These are phyloP conservation scores for Megalurothrips usitatus DNA, from an alignment of 2,888 invertebrate genomes.

Conservation along the genomic window DNA sequence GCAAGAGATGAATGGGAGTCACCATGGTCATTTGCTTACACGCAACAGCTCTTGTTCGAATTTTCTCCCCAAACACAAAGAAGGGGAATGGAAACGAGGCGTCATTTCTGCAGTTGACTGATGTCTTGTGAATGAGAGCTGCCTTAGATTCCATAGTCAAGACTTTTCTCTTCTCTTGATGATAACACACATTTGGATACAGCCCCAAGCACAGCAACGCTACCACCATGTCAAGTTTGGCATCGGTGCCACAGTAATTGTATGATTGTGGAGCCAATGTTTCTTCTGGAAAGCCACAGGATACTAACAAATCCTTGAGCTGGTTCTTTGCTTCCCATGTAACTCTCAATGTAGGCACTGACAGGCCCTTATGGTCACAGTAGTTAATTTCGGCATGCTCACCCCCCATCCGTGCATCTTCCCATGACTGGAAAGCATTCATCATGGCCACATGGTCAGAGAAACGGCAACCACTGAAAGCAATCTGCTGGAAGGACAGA, in stretches of 20 bases:
- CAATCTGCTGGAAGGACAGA: slow-evolving; percentile 77
- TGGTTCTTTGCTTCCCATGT: slow-evolving; percentile 88
- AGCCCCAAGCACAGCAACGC: slow-evolving; percentile 85
- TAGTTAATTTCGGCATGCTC: slow-evolving; percentile 70
- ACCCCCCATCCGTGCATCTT: slow-evolving; percentile 52
- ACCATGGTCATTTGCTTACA: slow-evolving; percentile 98
- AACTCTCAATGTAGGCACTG: slow-evolving; percentile 81
- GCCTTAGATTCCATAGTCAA: slow-evolving; percentile 92
- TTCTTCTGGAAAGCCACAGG: slow-evolving; percentile 86
- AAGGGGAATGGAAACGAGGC: slow-evolving; percentile 87
- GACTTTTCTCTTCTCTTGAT: slow-evolving; percentile 93
- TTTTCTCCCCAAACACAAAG: slow-evolving; percentile 98
- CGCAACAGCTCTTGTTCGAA: slow-evolving; percentile 88
- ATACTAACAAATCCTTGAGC: slow-evolving; percentile 60
- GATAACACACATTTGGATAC: slow-evolving; percentile 94
- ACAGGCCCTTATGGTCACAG: slow-evolving; percentile 88
- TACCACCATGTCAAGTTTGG: slow-evolving; percentile 74
- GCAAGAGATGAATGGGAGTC: slow-evolving; percentile 82
- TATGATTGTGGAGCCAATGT: slow-evolving; percentile 68
- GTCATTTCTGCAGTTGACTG: slow-evolving; percentile 88
- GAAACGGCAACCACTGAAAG: slow-evolving; percentile 77
- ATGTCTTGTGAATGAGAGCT: slow-evolving; percentile 93
- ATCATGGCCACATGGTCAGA: slow-evolving; percentile 96
- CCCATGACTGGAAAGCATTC: slow-evolving; percentile 76
- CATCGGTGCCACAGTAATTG: slow-evolving; percentile 70